Conservation (phyloP, 2,113 vertebrate genomes). For the Pteruthius melanotis region DNA sequence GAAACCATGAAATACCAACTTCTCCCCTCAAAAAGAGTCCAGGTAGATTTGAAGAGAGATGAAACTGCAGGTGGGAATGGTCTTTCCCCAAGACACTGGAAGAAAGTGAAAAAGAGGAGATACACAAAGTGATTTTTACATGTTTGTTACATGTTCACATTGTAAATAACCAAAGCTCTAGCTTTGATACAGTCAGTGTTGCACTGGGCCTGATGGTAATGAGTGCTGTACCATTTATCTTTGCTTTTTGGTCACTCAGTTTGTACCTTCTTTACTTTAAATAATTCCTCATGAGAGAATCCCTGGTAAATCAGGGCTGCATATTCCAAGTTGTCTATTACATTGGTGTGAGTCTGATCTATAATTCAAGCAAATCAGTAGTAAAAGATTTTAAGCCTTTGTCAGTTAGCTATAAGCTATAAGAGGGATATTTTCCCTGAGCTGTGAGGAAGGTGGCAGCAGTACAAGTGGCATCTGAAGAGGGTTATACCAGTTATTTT, state of each 20-base stretch:
- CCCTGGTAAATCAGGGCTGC: slow-evolving; percentile 1
- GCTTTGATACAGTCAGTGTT: background rate
- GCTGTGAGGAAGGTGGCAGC: background rate
- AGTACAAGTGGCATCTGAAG: background rate
- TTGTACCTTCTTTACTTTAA: slow-evolving; percentile 31
- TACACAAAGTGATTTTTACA: background rate
- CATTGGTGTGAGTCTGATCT: slow-evolving; percentile 18
- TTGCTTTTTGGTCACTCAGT: background rate
- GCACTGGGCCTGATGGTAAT: background rate
- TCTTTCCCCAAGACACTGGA: background rate
- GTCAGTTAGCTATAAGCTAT: background rate
- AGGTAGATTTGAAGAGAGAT: background rate
- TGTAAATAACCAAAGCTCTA: background rate
- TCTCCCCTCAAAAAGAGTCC: background rate
- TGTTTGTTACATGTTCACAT: background rate
- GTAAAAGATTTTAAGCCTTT: slow-evolving; percentile 59
- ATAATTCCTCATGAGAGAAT: background rate
- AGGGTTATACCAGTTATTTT: background rate
- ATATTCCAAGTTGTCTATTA: slow-evolving; percentile 22
- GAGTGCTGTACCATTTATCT: slow-evolving; percentile 25
- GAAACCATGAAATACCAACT: background rate
- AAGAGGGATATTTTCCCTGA: background rate
- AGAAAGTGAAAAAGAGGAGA: background rate
- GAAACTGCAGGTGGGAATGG: background rate
- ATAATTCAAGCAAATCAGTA: slow-evolving; percentile 60